phyloP scores from a whole-genome alignment of 2,888 invertebrate genomes.

The Lepidochitona cinerea region DNA sequence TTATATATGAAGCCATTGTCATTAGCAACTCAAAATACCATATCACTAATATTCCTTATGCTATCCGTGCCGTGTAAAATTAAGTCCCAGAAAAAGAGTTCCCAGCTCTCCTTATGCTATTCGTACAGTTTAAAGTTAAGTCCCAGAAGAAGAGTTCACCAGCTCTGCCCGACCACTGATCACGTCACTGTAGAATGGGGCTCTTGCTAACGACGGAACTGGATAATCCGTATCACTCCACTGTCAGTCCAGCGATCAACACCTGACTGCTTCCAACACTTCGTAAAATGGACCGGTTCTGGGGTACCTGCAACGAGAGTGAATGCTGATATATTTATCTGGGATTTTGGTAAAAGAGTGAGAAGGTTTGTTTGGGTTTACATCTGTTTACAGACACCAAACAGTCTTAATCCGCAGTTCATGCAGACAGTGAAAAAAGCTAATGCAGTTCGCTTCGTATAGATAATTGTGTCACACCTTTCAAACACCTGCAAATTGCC shows the following conservation, averaged over 20 bases:
- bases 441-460: not conserved
- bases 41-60: too few species aligned
- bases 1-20: too few species aligned
- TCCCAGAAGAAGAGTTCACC: not conserved
- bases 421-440: not conserved
- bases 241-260: not conserved
- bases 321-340: constrained; percentile 3
- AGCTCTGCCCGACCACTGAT: not conserved
- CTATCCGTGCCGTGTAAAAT: too few species aligned
- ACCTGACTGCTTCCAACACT: not conserved
- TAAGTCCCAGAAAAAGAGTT: too few species aligned
- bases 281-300: not conserved
- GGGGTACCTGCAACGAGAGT: constrained; percentile 3
- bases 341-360: not conserved
- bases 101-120: too few species aligned
- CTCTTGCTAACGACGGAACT: too few species aligned
- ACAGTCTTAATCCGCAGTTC: not conserved
- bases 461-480: not conserved
- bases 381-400: not conserved
- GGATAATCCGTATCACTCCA: too few species aligned
- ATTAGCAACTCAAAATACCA: not conserved
- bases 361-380: not conserved
- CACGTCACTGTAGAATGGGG: too few species aligned
- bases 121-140: not conserved
- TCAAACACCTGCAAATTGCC: not conserved